These are phyloP conservation scores for Heliconius cydno DNA, from an alignment of 2,888 invertebrate species.

Conservation along the genomic window DNA sequence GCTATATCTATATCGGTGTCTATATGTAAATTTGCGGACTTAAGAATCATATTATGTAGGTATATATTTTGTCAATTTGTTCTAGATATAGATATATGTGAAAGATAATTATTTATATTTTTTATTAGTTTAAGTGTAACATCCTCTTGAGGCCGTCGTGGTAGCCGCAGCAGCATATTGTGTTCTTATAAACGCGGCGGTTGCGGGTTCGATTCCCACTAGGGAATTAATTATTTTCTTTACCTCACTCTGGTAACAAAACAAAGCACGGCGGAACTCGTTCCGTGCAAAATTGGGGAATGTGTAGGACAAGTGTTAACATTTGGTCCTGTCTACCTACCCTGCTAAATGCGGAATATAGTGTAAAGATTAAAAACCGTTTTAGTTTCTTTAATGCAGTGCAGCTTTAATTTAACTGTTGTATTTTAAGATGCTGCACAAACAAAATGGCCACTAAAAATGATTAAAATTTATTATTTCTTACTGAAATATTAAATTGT, in stretches of 20 bases:
- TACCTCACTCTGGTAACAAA: not conserved
- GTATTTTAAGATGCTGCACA: conserved; percentile 19
- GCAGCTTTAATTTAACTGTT: conserved; percentile 47
- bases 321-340: not conserved
- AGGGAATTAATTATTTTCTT: not conserved
- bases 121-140: conserved; percentile 50
- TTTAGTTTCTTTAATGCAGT: conserved; percentile 43
- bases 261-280: not conserved
- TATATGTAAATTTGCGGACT: conserved; percentile 68
- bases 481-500: not conserved
- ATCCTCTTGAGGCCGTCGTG: conserved; percentile 19
- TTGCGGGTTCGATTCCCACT: not conserved
- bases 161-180: not conserved
- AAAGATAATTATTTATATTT: conserved; percentile 55
- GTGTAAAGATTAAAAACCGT: not conserved
- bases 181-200: not conserved
- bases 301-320: not conserved
- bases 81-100: conserved; percentile 62
- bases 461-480: conserved; percentile 15
- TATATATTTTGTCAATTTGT: conserved; percentile 78
- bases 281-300: too few relatives aligned
- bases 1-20: conserved; percentile 51
- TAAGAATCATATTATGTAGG: conserved; percentile 58
- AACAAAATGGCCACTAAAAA: conserved; percentile 20
- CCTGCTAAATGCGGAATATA: not conserved